Evolutionary conservation across 2,113 vertebrate species (phyloP).

Genomic region (Gambusia affinis): DNA sequence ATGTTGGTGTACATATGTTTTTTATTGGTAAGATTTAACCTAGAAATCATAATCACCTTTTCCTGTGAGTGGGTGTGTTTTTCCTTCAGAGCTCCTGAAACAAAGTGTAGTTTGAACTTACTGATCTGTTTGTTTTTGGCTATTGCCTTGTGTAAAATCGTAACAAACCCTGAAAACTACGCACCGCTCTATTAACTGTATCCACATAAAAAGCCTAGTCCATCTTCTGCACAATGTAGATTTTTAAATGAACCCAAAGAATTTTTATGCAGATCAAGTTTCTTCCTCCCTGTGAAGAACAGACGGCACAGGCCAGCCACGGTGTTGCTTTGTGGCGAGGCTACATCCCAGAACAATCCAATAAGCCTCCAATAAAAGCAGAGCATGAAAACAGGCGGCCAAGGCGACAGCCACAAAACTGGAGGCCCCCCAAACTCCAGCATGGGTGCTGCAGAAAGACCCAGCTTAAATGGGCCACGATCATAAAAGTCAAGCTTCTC

Average conservation of each 20-base stretch:
- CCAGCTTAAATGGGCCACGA: constrained; percentile 7
- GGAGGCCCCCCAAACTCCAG: constrained; percentile 28
- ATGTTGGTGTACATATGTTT: background rate
- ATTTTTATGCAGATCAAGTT: constrained; percentile 12
- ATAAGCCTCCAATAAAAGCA: constrained; percentile 42
- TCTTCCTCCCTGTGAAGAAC: background rate
- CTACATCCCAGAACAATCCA: constrained; percentile 31
- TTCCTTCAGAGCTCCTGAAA: background rate
- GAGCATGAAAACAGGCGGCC: constrained; percentile 11
- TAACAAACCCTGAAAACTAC: constrained; percentile 17
- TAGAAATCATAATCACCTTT: background rate
- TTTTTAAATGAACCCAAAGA: constrained; percentile 27
- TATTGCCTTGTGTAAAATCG: constrained; percentile 16
- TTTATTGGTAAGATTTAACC: background rate
- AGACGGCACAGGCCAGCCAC: constrained; percentile 16
- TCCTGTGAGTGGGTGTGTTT: background rate
- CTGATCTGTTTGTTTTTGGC: constrained; percentile 17
- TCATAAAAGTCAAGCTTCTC: constrained; percentile 43
- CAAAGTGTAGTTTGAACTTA: constrained; percentile 1
- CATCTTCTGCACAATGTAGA: constrained; percentile 10
- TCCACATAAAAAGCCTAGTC: constrained; percentile 35
- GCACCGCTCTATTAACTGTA: constrained; percentile 31
- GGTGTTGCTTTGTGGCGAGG: constrained; percentile 42
- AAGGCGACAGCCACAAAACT: background rate
- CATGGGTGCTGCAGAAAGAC: constrained; percentile 8